These are phyloP conservation scores for Benthosema pterotum DNA, from an alignment of 2,797 vertebrate species.

Conservation along the genomic window DNA sequence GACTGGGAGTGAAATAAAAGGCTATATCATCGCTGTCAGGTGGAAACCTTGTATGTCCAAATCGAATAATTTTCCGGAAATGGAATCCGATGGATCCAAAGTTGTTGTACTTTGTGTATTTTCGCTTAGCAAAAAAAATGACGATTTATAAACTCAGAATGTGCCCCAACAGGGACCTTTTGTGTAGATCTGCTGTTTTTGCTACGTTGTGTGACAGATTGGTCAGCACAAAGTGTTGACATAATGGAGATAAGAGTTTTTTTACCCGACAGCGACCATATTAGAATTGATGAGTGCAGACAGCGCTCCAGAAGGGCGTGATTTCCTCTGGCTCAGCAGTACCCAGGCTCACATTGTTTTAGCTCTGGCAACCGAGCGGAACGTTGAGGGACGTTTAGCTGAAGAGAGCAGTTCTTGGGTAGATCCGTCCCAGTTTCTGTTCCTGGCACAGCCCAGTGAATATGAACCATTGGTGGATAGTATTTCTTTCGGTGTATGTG, in stretches of 20 bases:
- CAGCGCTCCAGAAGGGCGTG: conserved; percentile 32
- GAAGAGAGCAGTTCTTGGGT: conserved; percentile 24
- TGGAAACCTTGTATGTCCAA: too few relatives aligned
- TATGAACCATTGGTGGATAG: neutral
- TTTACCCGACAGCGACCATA: too few relatives aligned
- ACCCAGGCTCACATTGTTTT: conserved; percentile 42
- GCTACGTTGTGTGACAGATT: too few relatives aligned
- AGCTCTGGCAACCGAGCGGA: conserved; percentile 39
- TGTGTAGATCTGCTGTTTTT: too few relatives aligned
- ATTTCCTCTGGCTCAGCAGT: conserved; percentile 35
- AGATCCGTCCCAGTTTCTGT: conserved; percentile 23
- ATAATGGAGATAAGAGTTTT: too few relatives aligned
- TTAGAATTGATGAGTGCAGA: conserved; percentile 60
- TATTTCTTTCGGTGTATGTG: conserved; percentile 13
- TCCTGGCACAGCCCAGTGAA: conserved; percentile 23
- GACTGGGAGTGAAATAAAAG: conserved; percentile 38
- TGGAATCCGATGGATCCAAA: too few relatives aligned
- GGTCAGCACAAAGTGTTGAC: too few relatives aligned
- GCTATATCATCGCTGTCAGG: conserved; percentile 12
- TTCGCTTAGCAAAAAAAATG: too few relatives aligned
- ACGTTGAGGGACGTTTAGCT: conserved; percentile 28
- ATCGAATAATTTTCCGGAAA: too few relatives aligned
- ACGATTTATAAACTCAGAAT: too few relatives aligned
- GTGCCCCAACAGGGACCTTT: too few relatives aligned
- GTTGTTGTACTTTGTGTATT: too few relatives aligned